Conservation (phyloP, 1,140 invertebrate genomes). For the Teleogryllus occipitalis region DNA sequence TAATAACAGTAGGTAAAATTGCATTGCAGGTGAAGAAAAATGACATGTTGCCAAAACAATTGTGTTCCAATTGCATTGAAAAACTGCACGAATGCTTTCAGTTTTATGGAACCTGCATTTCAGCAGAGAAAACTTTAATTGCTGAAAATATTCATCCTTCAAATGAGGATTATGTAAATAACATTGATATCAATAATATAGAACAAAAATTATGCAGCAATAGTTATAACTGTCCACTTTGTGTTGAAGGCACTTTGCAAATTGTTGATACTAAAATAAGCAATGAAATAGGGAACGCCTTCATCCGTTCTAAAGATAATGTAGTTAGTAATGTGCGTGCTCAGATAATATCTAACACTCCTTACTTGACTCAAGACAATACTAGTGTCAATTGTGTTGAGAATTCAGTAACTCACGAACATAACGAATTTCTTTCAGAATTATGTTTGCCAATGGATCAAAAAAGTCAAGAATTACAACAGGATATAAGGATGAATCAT, state of each 20-base stretch:
- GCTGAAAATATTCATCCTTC: neutral
- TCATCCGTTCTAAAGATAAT: too few species aligned
- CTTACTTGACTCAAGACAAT: too few species aligned
- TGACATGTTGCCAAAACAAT: constrained; percentile 9
- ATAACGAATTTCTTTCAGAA: too few species aligned
- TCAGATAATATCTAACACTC: too few species aligned
- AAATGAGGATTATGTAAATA: neutral
- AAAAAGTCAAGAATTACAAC: too few species aligned
- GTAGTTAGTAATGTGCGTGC: too few species aligned
- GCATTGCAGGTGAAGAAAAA: neutral
- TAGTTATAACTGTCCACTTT: neutral
- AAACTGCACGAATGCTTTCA: constrained; percentile 11
- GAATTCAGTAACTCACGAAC: too few species aligned
- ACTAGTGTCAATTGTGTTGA: too few species aligned
- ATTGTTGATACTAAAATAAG: neutral
- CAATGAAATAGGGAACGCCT: too few species aligned
- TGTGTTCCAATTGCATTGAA: neutral
- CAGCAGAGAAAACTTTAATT: constrained; percentile 1
- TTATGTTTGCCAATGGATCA: too few species aligned
- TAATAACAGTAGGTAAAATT: neutral
- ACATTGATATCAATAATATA: neutral
- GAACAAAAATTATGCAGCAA: neutral
- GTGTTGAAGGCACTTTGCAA: neutral
- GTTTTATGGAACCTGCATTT: neutral
- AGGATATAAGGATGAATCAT: neutral